Evolutionary conservation across 2,113 vertebrate species (phyloP).

Genomic region (Aviceda subcristata): DNA sequence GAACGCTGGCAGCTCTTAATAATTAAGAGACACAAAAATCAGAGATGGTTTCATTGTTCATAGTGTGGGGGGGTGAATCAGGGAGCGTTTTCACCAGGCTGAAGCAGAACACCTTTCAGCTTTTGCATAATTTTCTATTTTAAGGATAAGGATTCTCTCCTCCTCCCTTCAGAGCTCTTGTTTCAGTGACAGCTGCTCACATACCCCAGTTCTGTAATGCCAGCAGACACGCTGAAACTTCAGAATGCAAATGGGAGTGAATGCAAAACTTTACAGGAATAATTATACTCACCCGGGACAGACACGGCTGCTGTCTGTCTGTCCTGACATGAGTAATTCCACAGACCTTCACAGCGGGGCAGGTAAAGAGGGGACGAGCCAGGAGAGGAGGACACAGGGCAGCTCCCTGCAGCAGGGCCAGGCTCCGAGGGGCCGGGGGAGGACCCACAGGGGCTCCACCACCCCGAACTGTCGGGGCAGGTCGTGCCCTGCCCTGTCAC

Average conservation of each 20-base stretch:
- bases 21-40: background rate
- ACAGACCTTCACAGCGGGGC: too few species aligned
- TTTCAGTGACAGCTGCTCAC: background rate
- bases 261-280: fast-evolving
- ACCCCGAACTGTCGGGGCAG: background rate
- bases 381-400: background rate
- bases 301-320: background rate
- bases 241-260: fast-evolving
- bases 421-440: background rate
- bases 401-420: background rate
- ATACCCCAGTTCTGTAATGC: fast-evolving
- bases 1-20: fast-evolving
- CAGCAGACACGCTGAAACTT: fast-evolving
- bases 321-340: too few species aligned
- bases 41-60: fast-evolving
- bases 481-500: background rate
- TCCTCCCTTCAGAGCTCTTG: background rate
- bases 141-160: too few species aligned
- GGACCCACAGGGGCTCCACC: background rate
- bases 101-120: background rate
- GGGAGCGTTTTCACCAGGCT: background rate
- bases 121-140: background rate
- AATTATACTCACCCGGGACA: too few species aligned
- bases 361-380: too few species aligned
- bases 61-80: fast-evolving